Conservation (phyloP, 92 coral and sea anemone species). For the Umimayanthus kanabou region DNA sequence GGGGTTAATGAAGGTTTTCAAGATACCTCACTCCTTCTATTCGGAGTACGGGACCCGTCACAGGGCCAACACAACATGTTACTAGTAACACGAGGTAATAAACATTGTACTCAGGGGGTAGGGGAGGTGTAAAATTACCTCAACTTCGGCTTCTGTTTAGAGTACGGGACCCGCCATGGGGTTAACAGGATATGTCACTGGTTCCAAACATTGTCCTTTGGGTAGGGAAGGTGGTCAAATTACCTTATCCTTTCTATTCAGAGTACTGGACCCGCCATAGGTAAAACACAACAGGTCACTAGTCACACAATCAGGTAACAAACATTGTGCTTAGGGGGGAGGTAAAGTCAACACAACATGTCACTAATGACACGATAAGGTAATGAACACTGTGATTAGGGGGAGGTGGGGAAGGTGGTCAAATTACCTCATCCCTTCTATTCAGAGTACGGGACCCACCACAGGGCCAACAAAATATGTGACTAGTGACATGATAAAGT, state of each 20-base stretch:
- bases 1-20: not conserved
- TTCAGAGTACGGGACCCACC: not conserved
- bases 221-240: no score
- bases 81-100: not conserved
- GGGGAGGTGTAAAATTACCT: no score
- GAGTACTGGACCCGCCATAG: not conserved
- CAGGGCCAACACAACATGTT: not conserved
- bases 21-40: not conserved
- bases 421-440: not conserved
- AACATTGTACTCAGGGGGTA: not conserved
- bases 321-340: not conserved
- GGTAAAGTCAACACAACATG: not conserved
- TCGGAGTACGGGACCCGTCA: not conserved
- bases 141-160: not conserved
- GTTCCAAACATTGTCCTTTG: not conserved
- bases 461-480: not conserved
- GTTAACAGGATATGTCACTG: not conserved
- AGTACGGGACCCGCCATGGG: not conserved
- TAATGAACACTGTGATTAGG: not conserved
- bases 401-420: no score
- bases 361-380: not conserved
- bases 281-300: not conserved
- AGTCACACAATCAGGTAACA: not conserved
- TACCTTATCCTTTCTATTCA: not conserved
- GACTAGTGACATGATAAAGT: not conserved